Conservation (phyloP, 2,797 vertebrate genomes). For the Pristis pectinata region DNA sequence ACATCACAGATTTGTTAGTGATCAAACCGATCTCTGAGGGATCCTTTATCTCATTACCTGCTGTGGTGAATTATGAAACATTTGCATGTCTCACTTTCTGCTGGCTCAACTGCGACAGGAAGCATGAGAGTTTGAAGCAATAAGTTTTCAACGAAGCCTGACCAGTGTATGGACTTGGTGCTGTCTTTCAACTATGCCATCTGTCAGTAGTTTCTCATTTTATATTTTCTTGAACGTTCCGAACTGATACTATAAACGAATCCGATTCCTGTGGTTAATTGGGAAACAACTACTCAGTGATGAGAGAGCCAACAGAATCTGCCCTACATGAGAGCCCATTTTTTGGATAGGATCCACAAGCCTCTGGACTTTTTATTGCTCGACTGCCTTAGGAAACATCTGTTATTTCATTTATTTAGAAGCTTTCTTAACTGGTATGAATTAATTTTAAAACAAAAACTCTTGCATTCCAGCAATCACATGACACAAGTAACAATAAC, state of each 20-base stretch:
- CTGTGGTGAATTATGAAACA: neutral
- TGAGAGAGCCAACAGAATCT: neutral
- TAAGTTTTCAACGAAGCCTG: neutral
- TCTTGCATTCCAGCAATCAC: neutral
- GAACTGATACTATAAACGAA: neutral
- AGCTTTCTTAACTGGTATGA: neutral
- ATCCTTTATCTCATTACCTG: neutral
- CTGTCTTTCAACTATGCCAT: neutral
- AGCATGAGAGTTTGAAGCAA: neutral
- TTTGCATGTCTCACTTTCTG: neutral
- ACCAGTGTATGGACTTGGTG: neutral
- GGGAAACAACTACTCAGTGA: neutral
- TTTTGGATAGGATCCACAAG: neutral
- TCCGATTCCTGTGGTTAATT: neutral
- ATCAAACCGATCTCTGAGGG: neutral
- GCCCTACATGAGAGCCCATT: neutral
- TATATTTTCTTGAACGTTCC: neutral
- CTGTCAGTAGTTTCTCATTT: neutral
- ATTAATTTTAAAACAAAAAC: neutral
- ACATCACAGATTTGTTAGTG: neutral
- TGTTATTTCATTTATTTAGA: neutral
- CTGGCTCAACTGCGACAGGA: neutral
- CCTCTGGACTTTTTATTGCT: neutral
- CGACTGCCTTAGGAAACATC: neutral
- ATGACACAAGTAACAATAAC: neutral